phyloP scores from a whole-genome alignment of 1,140 invertebrate species.

The Adelges cooleyi region DNA sequence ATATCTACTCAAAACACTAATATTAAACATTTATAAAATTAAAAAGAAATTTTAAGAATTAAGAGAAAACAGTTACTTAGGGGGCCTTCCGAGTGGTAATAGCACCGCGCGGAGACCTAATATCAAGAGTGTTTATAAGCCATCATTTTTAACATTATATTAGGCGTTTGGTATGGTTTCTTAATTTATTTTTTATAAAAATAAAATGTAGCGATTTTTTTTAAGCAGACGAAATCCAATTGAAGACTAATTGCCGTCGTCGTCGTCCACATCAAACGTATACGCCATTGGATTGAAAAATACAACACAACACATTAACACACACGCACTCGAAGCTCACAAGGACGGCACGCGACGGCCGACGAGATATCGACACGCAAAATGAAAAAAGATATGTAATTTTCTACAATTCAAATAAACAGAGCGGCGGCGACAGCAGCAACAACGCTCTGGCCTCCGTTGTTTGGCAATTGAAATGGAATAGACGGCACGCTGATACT shows the following conservation, averaged over 20 bases:
- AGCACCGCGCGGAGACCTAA: neutral
- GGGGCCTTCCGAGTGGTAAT: constrained; percentile 6
- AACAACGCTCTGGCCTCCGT: no score
- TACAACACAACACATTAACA: neutral
- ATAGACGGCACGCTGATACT: no score
- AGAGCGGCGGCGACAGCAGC: no score
- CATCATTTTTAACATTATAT: neutral
- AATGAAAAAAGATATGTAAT: neutral
- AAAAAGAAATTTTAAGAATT: neutral
- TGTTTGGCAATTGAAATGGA: no score
- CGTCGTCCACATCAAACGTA: neutral
- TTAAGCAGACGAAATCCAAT: no score
- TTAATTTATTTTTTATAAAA: no score
- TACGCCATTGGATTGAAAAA: neutral
- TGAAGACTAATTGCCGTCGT: constrained; percentile 13
- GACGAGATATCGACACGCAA: neutral
- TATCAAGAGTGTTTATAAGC: neutral
- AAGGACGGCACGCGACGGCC: neutral
- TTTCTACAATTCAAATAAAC: no score
- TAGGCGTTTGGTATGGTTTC: no score
- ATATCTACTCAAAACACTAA: neutral
- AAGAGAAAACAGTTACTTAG: neutral
- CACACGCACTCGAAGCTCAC: neutral
- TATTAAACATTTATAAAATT: neutral
- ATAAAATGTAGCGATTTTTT: no score